Evolutionary conservation across 2,888 invertebrate genomes (phyloP).

Genomic region (Eristalis intricaria): DNA sequence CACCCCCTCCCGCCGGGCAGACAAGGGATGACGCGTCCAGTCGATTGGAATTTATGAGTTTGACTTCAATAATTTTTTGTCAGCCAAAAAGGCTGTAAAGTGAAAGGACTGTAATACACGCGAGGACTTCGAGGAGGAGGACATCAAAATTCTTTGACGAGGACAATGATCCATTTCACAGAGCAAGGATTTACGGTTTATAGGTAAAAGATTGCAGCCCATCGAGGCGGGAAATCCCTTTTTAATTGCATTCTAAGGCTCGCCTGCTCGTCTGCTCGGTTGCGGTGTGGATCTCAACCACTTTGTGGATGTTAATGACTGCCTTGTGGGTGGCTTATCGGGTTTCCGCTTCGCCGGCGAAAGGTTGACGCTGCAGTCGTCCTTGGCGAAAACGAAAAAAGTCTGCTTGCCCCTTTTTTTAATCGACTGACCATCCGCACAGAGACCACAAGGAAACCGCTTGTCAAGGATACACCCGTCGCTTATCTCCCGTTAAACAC

Average conservation of each 20-base stretch:
- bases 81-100: slow-evolving; percentile 10
- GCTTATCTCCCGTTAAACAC: background rate
- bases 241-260: background rate
- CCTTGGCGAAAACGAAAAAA: too few relatives aligned
- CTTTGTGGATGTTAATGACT: too few relatives aligned
- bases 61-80: slow-evolving; percentile 1
- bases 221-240: background rate
- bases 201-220: background rate
- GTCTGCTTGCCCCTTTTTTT: too few relatives aligned
- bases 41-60: slow-evolving; percentile 30
- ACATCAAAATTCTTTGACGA: background rate
- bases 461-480: background rate
- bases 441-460: background rate
- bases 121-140: background rate
- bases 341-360: background rate
- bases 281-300: background rate
- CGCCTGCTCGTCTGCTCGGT: too few relatives aligned
- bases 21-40: background rate
- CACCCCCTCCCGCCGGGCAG: background rate
- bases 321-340: background rate
- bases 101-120: background rate
- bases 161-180: background rate
- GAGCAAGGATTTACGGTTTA: background rate
- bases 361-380: background rate
- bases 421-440: too few relatives aligned